Evolutionary conservation across 2,797 vertebrate genomes (phyloP).

Genomic region (Cyclopterus lumpus): DNA sequence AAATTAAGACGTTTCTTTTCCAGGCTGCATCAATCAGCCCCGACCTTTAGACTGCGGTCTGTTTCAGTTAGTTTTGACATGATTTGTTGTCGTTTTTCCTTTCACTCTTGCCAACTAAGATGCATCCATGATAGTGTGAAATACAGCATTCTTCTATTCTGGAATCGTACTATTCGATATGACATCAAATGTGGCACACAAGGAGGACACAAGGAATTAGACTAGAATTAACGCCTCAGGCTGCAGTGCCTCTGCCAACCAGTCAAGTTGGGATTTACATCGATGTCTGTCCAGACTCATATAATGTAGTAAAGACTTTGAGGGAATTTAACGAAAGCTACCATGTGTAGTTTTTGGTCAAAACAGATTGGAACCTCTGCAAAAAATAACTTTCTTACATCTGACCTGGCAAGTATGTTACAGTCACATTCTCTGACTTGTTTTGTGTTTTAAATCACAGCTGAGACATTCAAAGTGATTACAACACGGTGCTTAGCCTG

Average conservation of each 20-base stretch:
- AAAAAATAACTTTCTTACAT: constrained; percentile 34
- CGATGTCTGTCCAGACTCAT: not conserved
- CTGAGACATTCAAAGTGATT: constrained; percentile 49
- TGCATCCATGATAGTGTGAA: constrained; percentile 18
- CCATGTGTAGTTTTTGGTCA: not conserved
- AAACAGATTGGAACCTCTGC: constrained; percentile 35
- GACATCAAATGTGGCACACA: constrained; percentile 5
- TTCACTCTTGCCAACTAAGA: constrained; percentile 5
- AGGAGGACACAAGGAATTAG: constrained; percentile 15
- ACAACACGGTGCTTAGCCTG: constrained; percentile 41
- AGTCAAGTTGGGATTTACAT: not conserved
- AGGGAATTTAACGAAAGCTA: not conserved
- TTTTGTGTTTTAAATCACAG: constrained; percentile 56
- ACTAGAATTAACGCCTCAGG: not conserved
- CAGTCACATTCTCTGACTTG: constrained; percentile 36
- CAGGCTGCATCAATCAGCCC: constrained; percentile 22
- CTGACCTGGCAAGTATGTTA: constrained; percentile 39
- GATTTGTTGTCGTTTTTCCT: constrained; percentile 45
- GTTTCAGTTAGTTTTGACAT: constrained; percentile 34
- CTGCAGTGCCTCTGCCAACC: not conserved
- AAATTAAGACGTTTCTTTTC: constrained; percentile 25
- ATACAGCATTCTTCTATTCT: constrained; percentile 13
- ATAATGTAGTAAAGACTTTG: not conserved
- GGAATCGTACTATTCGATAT: constrained; percentile 26
- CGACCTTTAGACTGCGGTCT: constrained; percentile 26